Conservation (phyloP, 2,888 invertebrate genomes). For the Graphium colonna region DNA sequence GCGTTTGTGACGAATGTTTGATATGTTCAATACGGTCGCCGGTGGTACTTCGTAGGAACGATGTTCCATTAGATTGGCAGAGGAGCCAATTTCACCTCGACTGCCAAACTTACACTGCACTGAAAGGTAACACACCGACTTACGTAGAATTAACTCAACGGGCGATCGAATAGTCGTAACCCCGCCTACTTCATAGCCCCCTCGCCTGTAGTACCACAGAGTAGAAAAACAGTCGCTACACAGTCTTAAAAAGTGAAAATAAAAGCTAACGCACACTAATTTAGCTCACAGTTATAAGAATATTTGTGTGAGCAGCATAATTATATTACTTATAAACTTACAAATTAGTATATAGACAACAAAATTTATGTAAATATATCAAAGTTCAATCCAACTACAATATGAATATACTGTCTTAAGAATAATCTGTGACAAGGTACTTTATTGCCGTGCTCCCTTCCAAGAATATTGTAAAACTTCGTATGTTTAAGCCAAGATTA, state of each 20-base stretch:
- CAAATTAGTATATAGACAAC: too few relatives aligned
- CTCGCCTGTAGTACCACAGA: conserved; percentile 46
- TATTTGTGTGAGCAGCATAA: too few relatives aligned
- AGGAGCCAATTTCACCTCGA: conserved; percentile 65
- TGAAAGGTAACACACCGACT: conserved; percentile 24
- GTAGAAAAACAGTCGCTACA: conserved; percentile 27
- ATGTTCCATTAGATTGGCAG: conserved; percentile 78
- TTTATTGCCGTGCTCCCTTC: conserved; percentile 46
- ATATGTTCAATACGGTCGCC: conserved; percentile 59
- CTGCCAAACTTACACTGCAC: conserved; percentile 61
- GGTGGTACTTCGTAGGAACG: conserved; percentile 61
- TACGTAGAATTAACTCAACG: conserved; percentile 33
- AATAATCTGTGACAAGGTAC: conserved; percentile 45
- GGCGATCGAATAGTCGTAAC: conserved; percentile 47
- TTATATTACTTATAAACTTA: too few relatives aligned
- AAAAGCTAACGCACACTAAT: conserved; percentile 19
- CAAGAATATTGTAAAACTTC: background rate
- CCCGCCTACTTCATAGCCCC: conserved; percentile 33
- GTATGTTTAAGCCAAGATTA: too few relatives aligned
- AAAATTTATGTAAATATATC: too few relatives aligned
- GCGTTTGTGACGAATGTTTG: conserved; percentile 70
- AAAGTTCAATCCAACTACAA: background rate
- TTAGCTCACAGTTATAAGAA: background rate
- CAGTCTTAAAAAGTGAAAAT: background rate
- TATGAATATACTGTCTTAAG: conserved; percentile 30